A percentile compares a stretch with the other conserved stretches of the same genome.
These are phyloP conservation scores for Zalophus californianus DNA, from an alignment of 2,797 vertebrate genomes.

Conservation along the genomic window DNA sequence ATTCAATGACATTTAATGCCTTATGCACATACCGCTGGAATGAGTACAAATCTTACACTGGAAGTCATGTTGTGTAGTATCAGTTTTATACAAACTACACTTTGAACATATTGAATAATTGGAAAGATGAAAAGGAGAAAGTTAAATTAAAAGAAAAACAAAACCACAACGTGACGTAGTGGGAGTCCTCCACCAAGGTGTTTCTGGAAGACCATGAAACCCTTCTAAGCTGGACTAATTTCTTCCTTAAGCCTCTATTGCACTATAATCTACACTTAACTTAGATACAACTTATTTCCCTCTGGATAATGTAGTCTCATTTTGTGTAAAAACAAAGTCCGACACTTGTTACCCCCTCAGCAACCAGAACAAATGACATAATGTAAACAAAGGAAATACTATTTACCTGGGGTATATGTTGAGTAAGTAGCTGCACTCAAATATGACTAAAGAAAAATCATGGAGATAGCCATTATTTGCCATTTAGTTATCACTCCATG, in stretches of 20 bases:
- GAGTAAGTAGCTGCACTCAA: neutral
- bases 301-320: neutral
- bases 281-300: neutral
- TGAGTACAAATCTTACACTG: neutral
- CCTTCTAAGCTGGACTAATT: neutral
- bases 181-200: neutral
- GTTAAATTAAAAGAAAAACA: neutral
- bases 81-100: neutral
- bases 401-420: neutral
- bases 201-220: neutral
- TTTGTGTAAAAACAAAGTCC: neutral
- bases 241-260: neutral
- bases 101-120: neutral
- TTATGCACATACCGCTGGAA: neutral
- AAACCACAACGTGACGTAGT: neutral
- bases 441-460: neutral
- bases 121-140: neutral
- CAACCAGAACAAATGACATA: neutral
- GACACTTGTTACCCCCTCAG: neutral
- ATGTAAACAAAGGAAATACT: neutral
- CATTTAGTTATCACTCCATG: neutral
- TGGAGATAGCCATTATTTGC: neutral
- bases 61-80: neutral
- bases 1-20: slow-evolving; percentile 1
- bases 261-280: neutral